A percentile compares a stretch with the other conserved stretches of the same genome.
phyloP scores from a whole-genome alignment of 2,113 vertebrate genomes.

The Podarcis raffonei region DNA sequence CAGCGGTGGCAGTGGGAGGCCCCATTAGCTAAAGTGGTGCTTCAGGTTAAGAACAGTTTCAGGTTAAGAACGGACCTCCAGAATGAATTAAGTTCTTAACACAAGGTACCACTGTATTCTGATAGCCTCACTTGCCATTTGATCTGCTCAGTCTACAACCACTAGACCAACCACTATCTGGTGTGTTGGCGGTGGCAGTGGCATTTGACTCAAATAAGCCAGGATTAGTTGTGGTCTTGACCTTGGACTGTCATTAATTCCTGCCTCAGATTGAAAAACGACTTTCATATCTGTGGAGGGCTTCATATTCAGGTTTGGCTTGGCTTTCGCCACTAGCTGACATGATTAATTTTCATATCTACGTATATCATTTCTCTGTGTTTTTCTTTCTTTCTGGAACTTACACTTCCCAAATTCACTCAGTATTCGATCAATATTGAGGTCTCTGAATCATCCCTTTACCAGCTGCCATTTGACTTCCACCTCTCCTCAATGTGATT shows the following conservation, averaged over 20 bases:
- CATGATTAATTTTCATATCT: background rate
- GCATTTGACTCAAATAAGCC: background rate
- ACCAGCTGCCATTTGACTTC: too few species aligned
- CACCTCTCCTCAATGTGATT: background rate
- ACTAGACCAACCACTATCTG: background rate
- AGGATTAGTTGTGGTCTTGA: background rate
- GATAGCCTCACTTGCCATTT: background rate
- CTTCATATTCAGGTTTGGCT: background rate
- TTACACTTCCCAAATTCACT: background rate
- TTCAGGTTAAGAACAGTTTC: too few species aligned
- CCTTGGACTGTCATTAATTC: background rate
- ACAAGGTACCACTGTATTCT: background rate
- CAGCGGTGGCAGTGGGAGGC: too few species aligned
- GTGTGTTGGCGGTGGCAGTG: background rate
- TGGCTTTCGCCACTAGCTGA: background rate
- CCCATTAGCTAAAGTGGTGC: too few species aligned
- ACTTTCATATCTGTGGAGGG: background rate
- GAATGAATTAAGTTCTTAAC: too few species aligned
- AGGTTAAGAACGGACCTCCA: too few species aligned
- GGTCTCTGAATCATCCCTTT: background rate
- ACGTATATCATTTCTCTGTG: background rate
- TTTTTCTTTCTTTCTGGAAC: background rate
- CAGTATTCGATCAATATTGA: background rate
- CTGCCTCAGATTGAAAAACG: background rate
- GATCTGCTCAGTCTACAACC: background rate